Evolutionary conservation across 2,797 vertebrate species (phyloP).

Genomic region (Rhinogobio ventralis): DNA sequence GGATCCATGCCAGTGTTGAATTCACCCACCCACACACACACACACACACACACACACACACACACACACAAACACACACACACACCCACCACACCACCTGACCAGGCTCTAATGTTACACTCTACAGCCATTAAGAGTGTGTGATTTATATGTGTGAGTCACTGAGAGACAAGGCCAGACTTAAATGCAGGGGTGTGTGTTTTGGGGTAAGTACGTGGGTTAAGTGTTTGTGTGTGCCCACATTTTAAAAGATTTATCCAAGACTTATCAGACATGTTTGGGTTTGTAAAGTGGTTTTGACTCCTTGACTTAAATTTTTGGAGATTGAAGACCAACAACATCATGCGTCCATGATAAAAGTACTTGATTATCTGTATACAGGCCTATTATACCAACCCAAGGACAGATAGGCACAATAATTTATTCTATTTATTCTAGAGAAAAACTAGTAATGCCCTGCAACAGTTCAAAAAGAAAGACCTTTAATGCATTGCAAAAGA

Average conservation of each 20-base stretch:
- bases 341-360: slow-evolving; percentile 6
- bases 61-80: neutral
- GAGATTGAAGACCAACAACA: neutral
- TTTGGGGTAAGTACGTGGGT: neutral
- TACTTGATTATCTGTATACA: neutral
- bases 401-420: neutral
- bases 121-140: slow-evolving; percentile 37
- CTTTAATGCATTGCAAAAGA: neutral
- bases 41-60: neutral
- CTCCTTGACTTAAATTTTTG: slow-evolving; percentile 29
- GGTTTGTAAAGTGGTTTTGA: slow-evolving; percentile 40
- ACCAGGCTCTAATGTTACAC: slow-evolving; percentile 45
- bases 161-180: slow-evolving; percentile 23
- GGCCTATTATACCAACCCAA: neutral
- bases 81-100: slow-evolving; percentile 12
- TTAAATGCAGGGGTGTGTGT: slow-evolving; percentile 29
- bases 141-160: slow-evolving; percentile 35
- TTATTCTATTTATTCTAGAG: slow-evolving; percentile 4
- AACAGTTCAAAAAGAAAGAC: neutral
- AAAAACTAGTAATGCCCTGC: neutral
- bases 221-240: slow-evolving; percentile 16
- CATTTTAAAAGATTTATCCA: slow-evolving; percentile 47
- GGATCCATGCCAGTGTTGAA: slow-evolving; percentile 42
- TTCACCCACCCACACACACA: neutral
- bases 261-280: slow-evolving; percentile 45